phyloP scores from a whole-genome alignment of 2,113 vertebrate species.

The Formicarius rufipectus region DNA sequence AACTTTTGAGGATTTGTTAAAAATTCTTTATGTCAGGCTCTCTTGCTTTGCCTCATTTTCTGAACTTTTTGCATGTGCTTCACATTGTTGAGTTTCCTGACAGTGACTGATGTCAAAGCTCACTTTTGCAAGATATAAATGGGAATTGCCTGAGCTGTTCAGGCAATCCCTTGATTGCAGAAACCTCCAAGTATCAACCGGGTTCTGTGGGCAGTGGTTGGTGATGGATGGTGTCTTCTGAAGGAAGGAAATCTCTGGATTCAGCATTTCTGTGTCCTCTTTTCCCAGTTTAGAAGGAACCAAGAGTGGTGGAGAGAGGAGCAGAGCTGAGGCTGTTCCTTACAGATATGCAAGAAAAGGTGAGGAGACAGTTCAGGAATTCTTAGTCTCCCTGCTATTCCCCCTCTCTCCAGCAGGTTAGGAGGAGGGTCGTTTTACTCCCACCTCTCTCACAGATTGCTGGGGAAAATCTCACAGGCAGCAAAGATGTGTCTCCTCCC shows the following conservation, averaged over 20 bases:
- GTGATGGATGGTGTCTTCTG: background rate
- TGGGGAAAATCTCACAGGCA: background rate
- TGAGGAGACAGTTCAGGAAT: background rate
- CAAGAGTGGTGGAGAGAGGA: background rate
- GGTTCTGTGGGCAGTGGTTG: background rate
- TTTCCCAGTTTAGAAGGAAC: background rate
- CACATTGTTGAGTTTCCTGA: background rate
- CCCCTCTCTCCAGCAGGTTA: background rate
- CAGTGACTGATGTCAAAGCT: background rate
- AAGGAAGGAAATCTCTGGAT: background rate
- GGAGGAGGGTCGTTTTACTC: fast-evolving
- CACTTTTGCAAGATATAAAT: background rate
- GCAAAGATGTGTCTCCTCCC: background rate
- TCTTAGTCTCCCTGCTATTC: background rate
- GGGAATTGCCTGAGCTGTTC: background rate
- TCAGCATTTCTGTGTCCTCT: background rate
- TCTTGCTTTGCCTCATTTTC: background rate
- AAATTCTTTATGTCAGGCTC: fast-evolving
- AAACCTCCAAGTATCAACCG: background rate
- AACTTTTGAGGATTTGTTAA: background rate
- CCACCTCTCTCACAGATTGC: background rate
- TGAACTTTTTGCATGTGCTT: background rate
- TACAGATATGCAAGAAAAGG: background rate
- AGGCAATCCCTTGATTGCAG: background rate
- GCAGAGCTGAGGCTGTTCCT: background rate